A percentile compares a stretch with the other conserved stretches of the same genome.
Evolutionary conservation across 2,113 vertebrate genomes (phyloP).

Genomic region (Sinocyclocheilus anophthalmus): DNA sequence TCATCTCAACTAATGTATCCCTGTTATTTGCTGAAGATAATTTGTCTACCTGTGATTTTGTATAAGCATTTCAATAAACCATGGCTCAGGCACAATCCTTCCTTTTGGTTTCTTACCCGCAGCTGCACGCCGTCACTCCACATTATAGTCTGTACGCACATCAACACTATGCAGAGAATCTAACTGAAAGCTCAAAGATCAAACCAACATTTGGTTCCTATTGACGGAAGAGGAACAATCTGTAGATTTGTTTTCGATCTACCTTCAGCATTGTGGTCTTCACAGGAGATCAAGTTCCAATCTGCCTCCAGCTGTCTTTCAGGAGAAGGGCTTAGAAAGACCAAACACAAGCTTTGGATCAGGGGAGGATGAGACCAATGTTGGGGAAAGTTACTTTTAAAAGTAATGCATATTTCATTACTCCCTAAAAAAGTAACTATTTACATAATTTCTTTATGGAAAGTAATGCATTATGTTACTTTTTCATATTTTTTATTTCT

Average conservation of each 20-base stretch:
- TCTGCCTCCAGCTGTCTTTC: conserved; percentile 43
- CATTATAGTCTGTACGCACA: not conserved
- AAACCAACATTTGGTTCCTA: conserved; percentile 46
- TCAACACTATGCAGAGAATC: conserved; percentile 38
- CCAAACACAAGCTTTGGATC: conserved; percentile 44
- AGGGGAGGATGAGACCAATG: conserved; percentile 19
- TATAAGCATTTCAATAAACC: conserved; percentile 43
- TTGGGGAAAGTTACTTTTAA: not conserved
- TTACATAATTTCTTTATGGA: too few species aligned
- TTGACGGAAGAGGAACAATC: conserved; percentile 13
- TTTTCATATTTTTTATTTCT: too few species aligned
- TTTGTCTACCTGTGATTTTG: conserved; percentile 35
- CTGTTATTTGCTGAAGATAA: conserved; percentile 35
- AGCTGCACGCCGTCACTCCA: conserved; percentile 7
- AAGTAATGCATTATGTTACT: too few species aligned
- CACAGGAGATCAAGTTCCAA: conserved; percentile 49
- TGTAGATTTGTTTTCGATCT: conserved; percentile 25
- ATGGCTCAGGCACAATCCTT: not conserved
- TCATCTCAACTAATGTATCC: conserved; percentile 39
- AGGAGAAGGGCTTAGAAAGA: not conserved
- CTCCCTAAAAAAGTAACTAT: too few species aligned
- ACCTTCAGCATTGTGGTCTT: conserved; percentile 21
- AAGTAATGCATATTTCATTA: too few species aligned
- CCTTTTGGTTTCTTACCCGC: not conserved
- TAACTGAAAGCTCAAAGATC: conserved; percentile 25